Base-by-base conservation (phyloP, 1,140 invertebrate species). In the Drosophila miranda region DNA sequence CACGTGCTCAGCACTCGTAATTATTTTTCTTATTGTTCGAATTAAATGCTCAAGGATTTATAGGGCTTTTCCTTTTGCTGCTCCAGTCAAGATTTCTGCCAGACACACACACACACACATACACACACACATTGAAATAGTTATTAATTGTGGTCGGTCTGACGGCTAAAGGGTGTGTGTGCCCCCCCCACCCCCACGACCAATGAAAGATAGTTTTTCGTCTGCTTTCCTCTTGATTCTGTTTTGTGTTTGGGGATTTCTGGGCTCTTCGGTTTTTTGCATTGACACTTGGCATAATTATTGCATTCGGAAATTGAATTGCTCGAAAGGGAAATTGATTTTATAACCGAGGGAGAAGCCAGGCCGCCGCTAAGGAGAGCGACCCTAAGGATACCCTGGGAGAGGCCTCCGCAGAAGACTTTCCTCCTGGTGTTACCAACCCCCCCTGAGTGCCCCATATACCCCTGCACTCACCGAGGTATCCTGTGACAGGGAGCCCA, bases 221-320 rank as follows among this genome's bases (percentile, higher is more conserved):
- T 49, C 43, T 45, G 69, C 28, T 60, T 23, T 19, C 49, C 48
- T 63, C 16, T 51, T 13, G 50, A 61, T 71, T 71, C 38, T 28
- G 8, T 41, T 51, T 48, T 44, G n/a, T 55, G 13, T 55, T 43
- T 38, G 52, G 19, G 52, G 52, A 38, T 9, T 52, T 28, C 8
- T 46, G 4, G 23, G 8, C 26, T 38, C 5, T 13, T 6, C 19
- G 19, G 19, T 56, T 60, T 64, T 52, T 66, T 67, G 48, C 73
- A 70, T 71, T 87, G 82, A 87, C 82, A 87, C 78, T 88, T 78
- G 82, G 70, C 78, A 87, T 89, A 89, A 87, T 89, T 89, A 89
- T 89, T 89, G 78, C 87, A 83, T 89, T 88, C 81, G 87, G 87
- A 89, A 89, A 89, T 89, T 89, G 82, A 86, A 81, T 80, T 71